phyloP scores from a whole-genome alignment of 2,888 invertebrate genomes.

The Drosophila cognata region DNA sequence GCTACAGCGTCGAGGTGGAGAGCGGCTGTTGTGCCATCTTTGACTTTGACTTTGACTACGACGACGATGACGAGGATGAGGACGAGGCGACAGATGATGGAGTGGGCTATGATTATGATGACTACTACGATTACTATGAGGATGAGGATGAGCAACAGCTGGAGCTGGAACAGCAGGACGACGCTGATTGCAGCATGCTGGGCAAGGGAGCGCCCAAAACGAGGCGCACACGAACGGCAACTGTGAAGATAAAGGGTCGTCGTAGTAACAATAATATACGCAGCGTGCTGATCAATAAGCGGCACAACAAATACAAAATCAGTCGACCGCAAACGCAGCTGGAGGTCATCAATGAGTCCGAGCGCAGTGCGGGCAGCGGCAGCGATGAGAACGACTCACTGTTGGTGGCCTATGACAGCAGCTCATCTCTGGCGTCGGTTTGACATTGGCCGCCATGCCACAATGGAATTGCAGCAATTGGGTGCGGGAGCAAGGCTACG shows the following conservation, averaged over 20 bases:
- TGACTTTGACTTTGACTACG: constrained; percentile 76
- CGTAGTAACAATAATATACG: constrained; percentile 82
- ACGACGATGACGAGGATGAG: constrained; percentile 67
- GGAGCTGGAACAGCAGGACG: constrained; percentile 56
- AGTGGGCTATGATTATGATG: constrained; percentile 66
- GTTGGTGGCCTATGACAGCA: constrained; percentile 84
- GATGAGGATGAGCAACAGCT: constrained; percentile 69
- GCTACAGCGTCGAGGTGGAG: constrained; percentile 64
- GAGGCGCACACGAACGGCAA: constrained; percentile 26
- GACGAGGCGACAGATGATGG: constrained; percentile 50
- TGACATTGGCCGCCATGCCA: constrained; percentile 84
- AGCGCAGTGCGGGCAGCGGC: constrained; percentile 84
- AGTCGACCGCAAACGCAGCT: constrained; percentile 81
- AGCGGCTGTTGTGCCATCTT: constrained; percentile 81
- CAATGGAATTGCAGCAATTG: constrained; percentile 76
- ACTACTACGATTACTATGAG: constrained; percentile 73
- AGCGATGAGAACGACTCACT: constrained; percentile 85
- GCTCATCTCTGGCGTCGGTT: constrained; percentile 84
- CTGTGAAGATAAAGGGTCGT: constrained; percentile 50
- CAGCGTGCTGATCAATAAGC: constrained; percentile 82
- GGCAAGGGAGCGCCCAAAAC: constrained; percentile 53
- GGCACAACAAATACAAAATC: constrained; percentile 83
- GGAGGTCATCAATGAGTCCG: constrained; percentile 84
- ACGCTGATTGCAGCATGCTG: constrained; percentile 80
- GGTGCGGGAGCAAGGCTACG: constrained; percentile 27